phyloP scores from a whole-genome alignment of 53 echinoderm and acorn worm genomes.

The Holothuria scabra region DNA sequence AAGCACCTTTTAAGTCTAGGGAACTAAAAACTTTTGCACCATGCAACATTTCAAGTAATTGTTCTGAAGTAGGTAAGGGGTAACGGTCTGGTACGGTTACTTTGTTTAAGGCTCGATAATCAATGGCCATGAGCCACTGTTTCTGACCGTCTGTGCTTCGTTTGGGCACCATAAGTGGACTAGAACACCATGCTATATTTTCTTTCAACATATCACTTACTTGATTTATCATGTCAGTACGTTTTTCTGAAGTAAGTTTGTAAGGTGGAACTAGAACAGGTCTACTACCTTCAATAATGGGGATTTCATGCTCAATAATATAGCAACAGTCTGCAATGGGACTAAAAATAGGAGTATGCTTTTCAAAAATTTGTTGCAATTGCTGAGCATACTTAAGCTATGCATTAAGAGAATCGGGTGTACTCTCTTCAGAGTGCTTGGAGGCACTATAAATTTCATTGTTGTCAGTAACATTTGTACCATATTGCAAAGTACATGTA shows the following conservation, averaged over 20 bases:
- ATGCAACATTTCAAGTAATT: slow-evolving; percentile 24
- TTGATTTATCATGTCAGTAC: too few relatives aligned
- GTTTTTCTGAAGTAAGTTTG: slow-evolving; percentile 32
- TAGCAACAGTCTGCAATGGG: slow-evolving; percentile 28
- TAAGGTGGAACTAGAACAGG: slow-evolving; percentile 35
- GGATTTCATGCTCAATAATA: slow-evolving; percentile 35
- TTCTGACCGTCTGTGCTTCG: neutral
- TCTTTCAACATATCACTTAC: too few relatives aligned
- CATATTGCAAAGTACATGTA: neutral
- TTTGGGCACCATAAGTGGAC: slow-evolving; percentile 34
- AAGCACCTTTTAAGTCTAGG: slow-evolving; percentile 33
- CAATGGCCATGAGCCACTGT: too few relatives aligned
- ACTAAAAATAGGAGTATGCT: too few relatives aligned
- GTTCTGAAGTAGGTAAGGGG: slow-evolving; percentile 5
- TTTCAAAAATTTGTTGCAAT: slow-evolving; percentile 25
- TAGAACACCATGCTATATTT: too few relatives aligned
- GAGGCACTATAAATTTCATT: neutral
- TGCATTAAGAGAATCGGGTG: neutral
- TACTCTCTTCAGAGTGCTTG: neutral
- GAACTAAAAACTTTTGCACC: slow-evolving; percentile 39
- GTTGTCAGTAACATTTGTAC: neutral
- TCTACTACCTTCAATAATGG: slow-evolving; percentile 31
- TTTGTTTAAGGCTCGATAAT: too few relatives aligned
- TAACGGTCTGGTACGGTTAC: too few relatives aligned
- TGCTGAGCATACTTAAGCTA: neutral